These are phyloP conservation scores for Hipparchia sbordonii DNA, from an alignment of 2,888 invertebrate species.

Conservation along the genomic window DNA sequence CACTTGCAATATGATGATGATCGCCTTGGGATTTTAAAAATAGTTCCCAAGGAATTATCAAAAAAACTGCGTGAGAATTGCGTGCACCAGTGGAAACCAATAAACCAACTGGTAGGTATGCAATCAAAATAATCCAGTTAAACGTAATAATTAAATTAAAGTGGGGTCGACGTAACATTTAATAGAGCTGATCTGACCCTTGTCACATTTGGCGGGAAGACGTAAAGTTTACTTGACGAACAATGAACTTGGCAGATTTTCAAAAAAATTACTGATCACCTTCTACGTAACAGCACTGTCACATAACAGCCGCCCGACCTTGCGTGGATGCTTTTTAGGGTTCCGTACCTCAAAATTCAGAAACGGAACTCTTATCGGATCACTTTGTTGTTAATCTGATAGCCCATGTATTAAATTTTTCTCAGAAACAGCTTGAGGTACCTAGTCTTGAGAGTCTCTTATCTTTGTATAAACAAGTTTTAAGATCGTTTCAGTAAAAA, in stretches of 20 bases:
- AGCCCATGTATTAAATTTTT: too few species aligned
- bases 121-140: neutral
- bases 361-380: too few species aligned
- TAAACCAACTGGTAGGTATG: neutral
- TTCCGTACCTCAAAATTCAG: too few species aligned
- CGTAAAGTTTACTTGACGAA: conserved; percentile 22
- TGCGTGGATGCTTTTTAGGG: conserved; percentile 2
- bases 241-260: conserved; percentile 23
- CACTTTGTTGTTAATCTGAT: too few species aligned
- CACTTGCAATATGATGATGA: too few species aligned
- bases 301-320: conserved; percentile 6
- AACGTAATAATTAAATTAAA: neutral
- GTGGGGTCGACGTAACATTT: neutral
- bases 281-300: conserved; percentile 6
- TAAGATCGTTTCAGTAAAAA: too few species aligned
- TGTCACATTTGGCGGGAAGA: conserved; percentile 5
- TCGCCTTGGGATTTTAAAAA: too few species aligned
- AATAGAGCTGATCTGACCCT: neutral
- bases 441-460: too few species aligned
- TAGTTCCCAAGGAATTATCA: too few species aligned
- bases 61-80: too few species aligned
- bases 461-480: too few species aligned
- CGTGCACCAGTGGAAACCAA: neutral
- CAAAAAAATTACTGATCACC: conserved; percentile 15
- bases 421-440: too few species aligned